Base-by-base conservation (phyloP, 2,113 vertebrate genomes). In the Phalacrocorax carbo region DNA sequence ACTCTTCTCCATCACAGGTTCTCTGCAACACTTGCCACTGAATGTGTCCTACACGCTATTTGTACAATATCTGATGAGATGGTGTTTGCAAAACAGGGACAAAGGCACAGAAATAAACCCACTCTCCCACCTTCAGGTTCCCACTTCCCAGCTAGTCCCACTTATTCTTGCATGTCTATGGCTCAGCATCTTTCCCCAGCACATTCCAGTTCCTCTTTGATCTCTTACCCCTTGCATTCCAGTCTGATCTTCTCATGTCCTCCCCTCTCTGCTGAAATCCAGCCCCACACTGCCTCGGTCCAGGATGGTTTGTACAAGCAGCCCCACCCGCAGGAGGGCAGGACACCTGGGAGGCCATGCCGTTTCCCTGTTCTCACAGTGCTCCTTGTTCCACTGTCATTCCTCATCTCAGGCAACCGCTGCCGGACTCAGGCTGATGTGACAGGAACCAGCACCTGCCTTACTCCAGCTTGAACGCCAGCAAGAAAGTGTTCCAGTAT, bases 61-160 rank as follows among this genome's bases (percentile, higher is more conserved):
- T 73, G 66, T 72, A 87, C 76, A 52, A 9, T 38, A 86, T 65
- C 88, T 57, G 57, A 68, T 27, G 54, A 38, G 54, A 86, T 30
- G 48, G 52, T 75, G 58, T 93, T 86, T 86, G 91, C 76, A 77
- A 80, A 95, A 92, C 61, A 85, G 85, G 88, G 44, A 44, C 68
- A 49, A 11, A 9, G 54, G 34, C 64, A 75, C 1, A 62, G 87
- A 93, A 88, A 91, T 34, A 70, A 88, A 84, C 78, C 73, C 77
- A 64, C 89, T 44, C 60, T 94, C 48, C 32, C 86, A 88, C 86
- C 55, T 83, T 30, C 60, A 49, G 42, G 29, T 34, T 88, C 80
- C 51, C 29, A 7, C 42, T 73, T 91, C 21, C 58, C 71, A 65
- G 57, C 27, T 25, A 64, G 61, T 36, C 58, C 48, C 3, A 4